Evolutionary conservation across 2,113 vertebrate genomes (phyloP).

Genomic region (Peucedramus taeniatus): DNA sequence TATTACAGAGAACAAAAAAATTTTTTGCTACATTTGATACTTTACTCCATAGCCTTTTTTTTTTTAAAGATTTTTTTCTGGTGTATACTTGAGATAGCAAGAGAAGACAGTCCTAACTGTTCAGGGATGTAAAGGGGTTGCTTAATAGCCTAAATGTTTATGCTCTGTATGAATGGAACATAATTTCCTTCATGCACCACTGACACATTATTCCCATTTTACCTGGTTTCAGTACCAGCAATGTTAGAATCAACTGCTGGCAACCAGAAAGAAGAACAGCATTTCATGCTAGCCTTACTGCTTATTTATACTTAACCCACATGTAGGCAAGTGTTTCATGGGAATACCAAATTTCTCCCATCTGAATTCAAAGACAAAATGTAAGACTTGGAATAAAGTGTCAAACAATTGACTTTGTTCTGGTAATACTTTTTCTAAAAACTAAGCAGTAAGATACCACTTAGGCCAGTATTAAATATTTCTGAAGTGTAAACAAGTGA

Average conservation of each 20-base stretch:
- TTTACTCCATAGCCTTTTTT: neutral
- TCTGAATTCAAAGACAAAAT: neutral
- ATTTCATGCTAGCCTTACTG: neutral
- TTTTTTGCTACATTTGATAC: neutral
- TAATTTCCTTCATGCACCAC: neutral
- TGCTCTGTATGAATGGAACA: neutral
- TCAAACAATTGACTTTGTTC: neutral
- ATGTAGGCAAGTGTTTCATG: neutral
- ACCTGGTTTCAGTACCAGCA: neutral
- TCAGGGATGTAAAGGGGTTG: neutral
- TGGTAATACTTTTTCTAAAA: neutral
- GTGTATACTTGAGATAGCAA: neutral
- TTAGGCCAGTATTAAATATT: neutral
- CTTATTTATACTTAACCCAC: neutral
- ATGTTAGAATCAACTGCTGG: neutral
- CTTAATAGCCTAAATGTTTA: neutral
- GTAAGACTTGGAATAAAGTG: neutral
- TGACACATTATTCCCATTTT: neutral
- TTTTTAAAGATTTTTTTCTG: neutral
- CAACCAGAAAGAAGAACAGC: neutral
- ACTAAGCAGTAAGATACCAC: neutral
- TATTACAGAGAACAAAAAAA: neutral
- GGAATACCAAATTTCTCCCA: neutral
- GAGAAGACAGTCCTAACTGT: neutral
- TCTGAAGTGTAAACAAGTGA: neutral